A percentile compares a stretch with the other conserved stretches of the same genome.
phyloP scores from a whole-genome alignment of 2,113 vertebrate species.

The Ahaetulla prasina region DNA sequence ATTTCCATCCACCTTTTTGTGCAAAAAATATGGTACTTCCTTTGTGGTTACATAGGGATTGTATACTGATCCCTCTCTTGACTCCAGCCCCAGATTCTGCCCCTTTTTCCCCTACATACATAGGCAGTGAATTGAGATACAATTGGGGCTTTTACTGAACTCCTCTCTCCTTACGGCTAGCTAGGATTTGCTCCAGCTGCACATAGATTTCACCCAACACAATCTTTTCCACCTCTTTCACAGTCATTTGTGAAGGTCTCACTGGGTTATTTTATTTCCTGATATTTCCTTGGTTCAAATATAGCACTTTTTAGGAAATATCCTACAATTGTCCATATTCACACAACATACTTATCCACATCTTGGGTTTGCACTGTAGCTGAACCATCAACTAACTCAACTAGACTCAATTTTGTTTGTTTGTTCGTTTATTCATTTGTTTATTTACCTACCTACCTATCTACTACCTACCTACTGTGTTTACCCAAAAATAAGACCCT shows the following conservation, averaged over 20 bases:
- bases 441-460: too few species aligned
- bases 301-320: neutral
- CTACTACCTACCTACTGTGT: too few species aligned
- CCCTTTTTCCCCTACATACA: neutral
- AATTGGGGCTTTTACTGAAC: neutral
- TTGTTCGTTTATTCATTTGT: too few species aligned
- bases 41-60: too few species aligned
- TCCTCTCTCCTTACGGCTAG: neutral
- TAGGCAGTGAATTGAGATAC: neutral
- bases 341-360: neutral
- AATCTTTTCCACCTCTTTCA: neutral
- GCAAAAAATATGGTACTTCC: too few species aligned
- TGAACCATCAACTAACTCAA: neutral
- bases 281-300: neutral
- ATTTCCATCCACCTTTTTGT: too few species aligned
- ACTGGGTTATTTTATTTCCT: neutral
- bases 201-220: neutral
- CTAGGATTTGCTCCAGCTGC: too few species aligned
- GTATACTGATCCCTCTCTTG: too few species aligned
- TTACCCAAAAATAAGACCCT: too few species aligned
- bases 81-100: too few species aligned
- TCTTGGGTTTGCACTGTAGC: neutral
- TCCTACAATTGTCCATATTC: neutral
- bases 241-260: neutral
- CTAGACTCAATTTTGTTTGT: neutral